phyloP scores from a whole-genome alignment of 2,113 vertebrate genomes.

The Ginglymostoma cirratum region DNA sequence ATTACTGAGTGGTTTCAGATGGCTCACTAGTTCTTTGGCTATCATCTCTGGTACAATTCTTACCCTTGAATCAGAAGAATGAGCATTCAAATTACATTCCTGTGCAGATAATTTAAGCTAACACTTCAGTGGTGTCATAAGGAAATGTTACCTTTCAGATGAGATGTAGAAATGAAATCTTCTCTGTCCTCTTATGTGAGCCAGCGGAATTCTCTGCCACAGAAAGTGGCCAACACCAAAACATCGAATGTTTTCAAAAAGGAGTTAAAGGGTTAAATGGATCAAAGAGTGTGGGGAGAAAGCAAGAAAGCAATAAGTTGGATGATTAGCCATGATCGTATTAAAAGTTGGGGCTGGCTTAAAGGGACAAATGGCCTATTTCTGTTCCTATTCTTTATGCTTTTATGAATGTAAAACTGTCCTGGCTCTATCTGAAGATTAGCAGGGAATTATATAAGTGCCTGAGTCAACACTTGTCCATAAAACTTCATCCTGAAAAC shows the following conservation, averaged over 20 bases:
- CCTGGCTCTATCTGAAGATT: too few relatives aligned
- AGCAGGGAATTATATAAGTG: neutral
- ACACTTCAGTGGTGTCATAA: neutral
- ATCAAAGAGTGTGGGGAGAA: too few relatives aligned
- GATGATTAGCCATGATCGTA: too few relatives aligned
- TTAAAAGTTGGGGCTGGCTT: too few relatives aligned
- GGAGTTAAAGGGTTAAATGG: too few relatives aligned
- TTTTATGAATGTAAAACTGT: neutral
- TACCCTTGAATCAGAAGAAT: conserved; percentile 7
- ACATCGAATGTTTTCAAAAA: too few relatives aligned
- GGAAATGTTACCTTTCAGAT: neutral
- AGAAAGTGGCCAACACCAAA: too few relatives aligned
- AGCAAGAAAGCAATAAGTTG: too few relatives aligned
- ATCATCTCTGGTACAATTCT: neutral
- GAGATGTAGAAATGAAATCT: neutral
- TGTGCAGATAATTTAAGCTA: neutral
- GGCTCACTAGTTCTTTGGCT: neutral
- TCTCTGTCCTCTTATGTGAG: neutral
- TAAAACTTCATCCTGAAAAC: neutral
- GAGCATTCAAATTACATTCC: neutral
- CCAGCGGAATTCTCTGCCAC: too few relatives aligned
- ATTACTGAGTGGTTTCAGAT: neutral
- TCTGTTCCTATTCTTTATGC: too few relatives aligned
- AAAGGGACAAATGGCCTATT: too few relatives aligned
- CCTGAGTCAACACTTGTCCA: neutral